Base-by-base conservation (phyloP, 2,888 invertebrate genomes). In the Hemistola chrysoprasaria region DNA sequence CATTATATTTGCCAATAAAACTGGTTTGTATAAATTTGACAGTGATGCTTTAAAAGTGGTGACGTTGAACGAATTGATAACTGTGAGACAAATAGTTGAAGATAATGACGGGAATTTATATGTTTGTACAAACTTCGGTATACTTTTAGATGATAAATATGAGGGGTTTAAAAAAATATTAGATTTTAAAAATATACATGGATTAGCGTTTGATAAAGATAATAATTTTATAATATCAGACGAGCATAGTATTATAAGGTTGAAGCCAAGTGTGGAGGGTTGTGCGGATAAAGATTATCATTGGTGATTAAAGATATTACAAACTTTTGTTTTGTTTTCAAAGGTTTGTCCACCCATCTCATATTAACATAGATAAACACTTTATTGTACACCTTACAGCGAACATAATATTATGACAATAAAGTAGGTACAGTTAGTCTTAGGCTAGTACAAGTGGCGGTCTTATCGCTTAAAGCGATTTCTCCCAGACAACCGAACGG, bases 161-260 rank as follows among this genome's bases (percentile, higher is more conserved):
- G 54, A 63, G 6, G 65, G 61, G 0, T 26, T 78, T 0, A 65
- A 59, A 21, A 78, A 69, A 46, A 56, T 79, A 25, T 27, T 70
- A 1, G 56, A 72, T 11, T 34, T 66, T 6, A 78, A 62, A 34
- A 71, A 72, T 50, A 40, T 79, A 2, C 68, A 68, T 22, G 78
- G 83, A 1, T 11, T 81, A 11, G 39, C 78, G 0, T 82, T 83
- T 35, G 84, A 83, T 52, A 75, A 44, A 23, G 65, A 81, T 8
- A 78, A 83, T 42, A 69, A 70, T 49, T 60, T 80, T 5, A 66
- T 84, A 11, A 60, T 70, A 37, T 78, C 83, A 1, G 74, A 78
- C 53, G 71, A 76, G 3, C 70, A 55, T 23, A 62, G 63, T 45
- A 67, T 84, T 37, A 47, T 76, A 10, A 71, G 51, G 45, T 50